Evolutionary conservation across 2,888 invertebrate genomes (phyloP), one percentile per base, ranked within the genome.

Genomic region (Caenorhabditis auriculariae): DNA sequence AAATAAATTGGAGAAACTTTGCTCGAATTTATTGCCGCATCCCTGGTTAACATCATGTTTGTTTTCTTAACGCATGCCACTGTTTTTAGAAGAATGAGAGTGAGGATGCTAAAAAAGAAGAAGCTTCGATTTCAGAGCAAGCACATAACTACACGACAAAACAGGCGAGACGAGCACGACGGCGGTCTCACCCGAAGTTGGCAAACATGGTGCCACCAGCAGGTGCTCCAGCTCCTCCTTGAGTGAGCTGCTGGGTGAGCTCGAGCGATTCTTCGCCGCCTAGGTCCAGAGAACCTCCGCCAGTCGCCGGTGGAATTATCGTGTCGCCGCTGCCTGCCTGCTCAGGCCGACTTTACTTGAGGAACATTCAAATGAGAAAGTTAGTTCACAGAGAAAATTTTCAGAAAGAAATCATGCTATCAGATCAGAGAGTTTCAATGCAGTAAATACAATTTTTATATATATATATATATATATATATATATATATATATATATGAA

Each of bases 131-230:
- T n/a, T n/a, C n/a, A n/a, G n/a, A n/a, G n/a, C n/a, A n/a, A n/a
- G n/a, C n/a, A n/a, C n/a, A n/a, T n/a, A n/a, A n/a, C n/a, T n/a
- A n/a, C n/a, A n/a, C n/a, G n/a, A n/a, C n/a, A n/a, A n/a, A n/a
- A n/a, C n/a, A n/a, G n/a, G n/a, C n/a, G n/a, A n/a, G 41, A 51
- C 59, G 43, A 42, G 24, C 19, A 49, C 49, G 23, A 49, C 24
- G 15, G 27, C 19, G 23, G 28, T 53, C 65, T 66, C 57, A 73
- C 71, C 73, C 73, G 59, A 75, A 75, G 54, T 75, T 73, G 54
- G 69, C 66, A 47, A 75, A 75, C 68, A 73, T 65, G 27, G 69
- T 42, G 27, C 69, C 67, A n/a, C 66, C 66, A 5, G 63, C 48
- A 15, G 50, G 51, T 12, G 54, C 49, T 0, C 41, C 42, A n/a